Percentiles rank a stretch among this genome's conserved stretches.
Conservation (phyloP, 2,888 invertebrate species). For the Chrysolina americana region DNA sequence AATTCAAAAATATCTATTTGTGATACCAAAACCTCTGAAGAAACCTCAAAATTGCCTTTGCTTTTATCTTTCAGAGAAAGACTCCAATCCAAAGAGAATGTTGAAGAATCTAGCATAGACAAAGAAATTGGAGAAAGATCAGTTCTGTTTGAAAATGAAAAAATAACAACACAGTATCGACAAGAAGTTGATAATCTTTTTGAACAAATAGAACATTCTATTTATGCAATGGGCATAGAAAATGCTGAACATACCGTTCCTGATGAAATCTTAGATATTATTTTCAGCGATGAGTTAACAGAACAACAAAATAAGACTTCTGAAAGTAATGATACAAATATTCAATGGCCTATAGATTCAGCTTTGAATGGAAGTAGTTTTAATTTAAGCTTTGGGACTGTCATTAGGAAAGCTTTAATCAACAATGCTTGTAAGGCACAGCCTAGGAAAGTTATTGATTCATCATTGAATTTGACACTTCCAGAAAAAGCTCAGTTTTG, state of each 20-base stretch:
- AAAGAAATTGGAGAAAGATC: conserved; percentile 50
- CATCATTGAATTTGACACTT: conserved; percentile 46
- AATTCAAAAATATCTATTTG: conserved; percentile 25
- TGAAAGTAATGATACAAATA: conserved; percentile 38
- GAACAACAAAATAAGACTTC: conserved; percentile 43
- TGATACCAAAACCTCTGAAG: conserved; percentile 10
- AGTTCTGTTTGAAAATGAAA: conserved; percentile 52
- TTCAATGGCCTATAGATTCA: conserved; percentile 47
- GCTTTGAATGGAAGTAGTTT: conserved; percentile 49
- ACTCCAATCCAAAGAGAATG: conserved; percentile 39
- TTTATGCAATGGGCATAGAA: conserved; percentile 67
- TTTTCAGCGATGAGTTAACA: conserved; percentile 59
- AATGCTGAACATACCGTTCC: conserved; percentile 48
- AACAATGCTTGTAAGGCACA: conserved; percentile 61
- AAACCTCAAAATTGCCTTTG: conserved; percentile 11
- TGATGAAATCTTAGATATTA: conserved; percentile 57
- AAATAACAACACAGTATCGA: conserved; percentile 59
- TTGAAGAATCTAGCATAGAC: conserved; percentile 32
- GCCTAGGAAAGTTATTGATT: conserved; percentile 35
- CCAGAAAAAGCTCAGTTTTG: conserved; percentile 47
- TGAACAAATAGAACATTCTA: conserved; percentile 72
- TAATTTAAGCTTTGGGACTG: conserved; percentile 58
- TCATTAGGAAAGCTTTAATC: conserved; percentile 62
- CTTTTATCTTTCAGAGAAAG: conserved; percentile 47
- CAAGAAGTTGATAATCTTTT: conserved; percentile 68